Evolutionary conservation across 2,888 invertebrate genomes (phyloP), one percentile per base, ranked within the genome.

Genomic region (Thyatira batis): DNA sequence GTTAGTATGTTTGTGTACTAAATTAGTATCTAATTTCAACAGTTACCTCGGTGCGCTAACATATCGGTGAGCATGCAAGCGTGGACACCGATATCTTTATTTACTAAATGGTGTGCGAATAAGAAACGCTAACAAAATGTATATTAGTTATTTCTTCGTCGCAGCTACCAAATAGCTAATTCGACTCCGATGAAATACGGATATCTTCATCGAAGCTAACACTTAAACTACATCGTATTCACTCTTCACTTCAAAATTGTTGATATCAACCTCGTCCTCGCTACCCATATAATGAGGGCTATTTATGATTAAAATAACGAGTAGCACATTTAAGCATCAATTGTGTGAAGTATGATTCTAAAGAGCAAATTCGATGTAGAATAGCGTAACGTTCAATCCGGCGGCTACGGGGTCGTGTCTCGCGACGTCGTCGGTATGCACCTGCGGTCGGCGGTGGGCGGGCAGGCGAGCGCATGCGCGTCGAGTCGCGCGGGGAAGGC

Each of bases 401-500:
- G 30, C 53, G 20, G 33, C 20, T 28, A 27, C 10, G 55, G 11
- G 45, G 33, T 13, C n/a, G 33, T 13, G 17, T 39, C 33, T 39
- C 17, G 51, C 53, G 53, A 20, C 23, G 30, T 28, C 23, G 27
- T 21, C 55, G 57, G 54, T 60, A 45, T 57, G 69, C 84, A 91
- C 91, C 91, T 91, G 80, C 84, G 80, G 73, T 89, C 90, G 66
- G 76, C 68, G 63, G 79, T 66, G 56, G 84, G 85, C 56, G 92
- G 90, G 61, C 87, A 85, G 43, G 86, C 81, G 21, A 92, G 84
- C 50, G 91, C 90, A 61, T 71, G 73, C 54, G 86, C 94, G 84
- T 98, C 97, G 62, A 99, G 93, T 44, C 96, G 85, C 45, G 98
- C 98, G 50, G 98, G 98, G 92, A 99, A 97, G 77, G 94, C 96